A percentile compares a stretch with the other conserved stretches of the same genome.
Conservation (phyloP, 2,113 vertebrate genomes). For the Ophthalmolycus amberensis region DNA sequence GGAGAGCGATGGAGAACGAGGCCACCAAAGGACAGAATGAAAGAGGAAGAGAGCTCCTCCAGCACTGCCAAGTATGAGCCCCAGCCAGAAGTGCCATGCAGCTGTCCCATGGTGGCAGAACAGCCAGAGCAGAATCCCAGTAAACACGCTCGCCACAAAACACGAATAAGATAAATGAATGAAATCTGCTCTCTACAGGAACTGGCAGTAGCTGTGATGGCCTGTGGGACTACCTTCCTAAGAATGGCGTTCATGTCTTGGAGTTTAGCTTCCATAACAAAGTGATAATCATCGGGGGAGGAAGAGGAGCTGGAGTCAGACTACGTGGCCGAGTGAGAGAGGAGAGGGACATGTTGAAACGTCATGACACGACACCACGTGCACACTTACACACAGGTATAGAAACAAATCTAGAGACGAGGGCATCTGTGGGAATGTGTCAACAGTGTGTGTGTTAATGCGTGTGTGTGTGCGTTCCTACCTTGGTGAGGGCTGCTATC, state of each 20-base stretch:
- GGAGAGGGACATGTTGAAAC: constrained; percentile 95
- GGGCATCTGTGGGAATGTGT: constrained; percentile 37
- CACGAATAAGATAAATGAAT: constrained; percentile 69
- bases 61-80: constrained; percentile 67
- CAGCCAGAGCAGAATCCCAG: constrained; percentile 68
- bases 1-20: constrained; percentile 56
- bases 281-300: constrained; percentile 97
- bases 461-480: constrained; percentile 63
- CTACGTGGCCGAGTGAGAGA: constrained; percentile 93
- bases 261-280: constrained; percentile 99
- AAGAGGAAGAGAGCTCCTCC: constrained; percentile 66
- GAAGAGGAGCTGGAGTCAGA: constrained; percentile 96
- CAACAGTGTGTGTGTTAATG: not conserved
- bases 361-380: constrained; percentile 89
- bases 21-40: constrained; percentile 69
- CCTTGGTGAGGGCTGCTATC: constrained; percentile 98
- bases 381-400: constrained; percentile 68
- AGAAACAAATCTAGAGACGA: constrained; percentile 30
- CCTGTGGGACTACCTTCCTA: constrained; percentile 98
- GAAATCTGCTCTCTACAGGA: constrained; percentile 62
- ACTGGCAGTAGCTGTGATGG: constrained; percentile 87
- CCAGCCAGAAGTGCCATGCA: constrained; percentile 77
- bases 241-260: constrained; percentile 98
- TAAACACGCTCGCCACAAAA: constrained; percentile 72
- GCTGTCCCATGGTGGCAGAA: constrained; percentile 62